phyloP scores from a whole-genome alignment of 2,113 vertebrate species.

The Rissa tridactyla region DNA sequence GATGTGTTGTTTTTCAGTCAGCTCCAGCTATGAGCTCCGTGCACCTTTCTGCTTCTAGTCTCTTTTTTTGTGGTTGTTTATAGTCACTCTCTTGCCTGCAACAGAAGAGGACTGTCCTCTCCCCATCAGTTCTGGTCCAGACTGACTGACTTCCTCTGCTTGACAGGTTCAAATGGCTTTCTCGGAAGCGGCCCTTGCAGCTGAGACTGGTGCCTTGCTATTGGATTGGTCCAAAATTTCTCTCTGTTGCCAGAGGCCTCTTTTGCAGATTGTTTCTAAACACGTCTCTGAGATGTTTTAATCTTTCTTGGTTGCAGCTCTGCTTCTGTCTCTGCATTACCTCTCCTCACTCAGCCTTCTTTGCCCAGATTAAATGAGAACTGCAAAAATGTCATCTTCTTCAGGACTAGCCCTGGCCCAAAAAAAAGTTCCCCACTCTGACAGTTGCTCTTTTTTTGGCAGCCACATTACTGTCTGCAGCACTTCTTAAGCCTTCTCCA shows the following conservation, averaged over 20 bases:
- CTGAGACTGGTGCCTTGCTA: not conserved
- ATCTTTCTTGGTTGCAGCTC: not conserved
- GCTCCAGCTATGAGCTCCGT: not conserved
- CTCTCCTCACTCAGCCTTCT: not conserved
- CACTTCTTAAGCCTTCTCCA: constrained; percentile 5
- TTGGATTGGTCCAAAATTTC: not conserved
- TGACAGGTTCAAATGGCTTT: not conserved
- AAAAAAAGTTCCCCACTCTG: not conserved
- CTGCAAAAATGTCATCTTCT: not conserved
- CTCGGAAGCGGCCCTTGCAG: not conserved
- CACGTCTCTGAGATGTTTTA: not conserved
- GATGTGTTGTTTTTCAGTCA: not conserved
- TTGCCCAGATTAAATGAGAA: constrained; percentile 9
- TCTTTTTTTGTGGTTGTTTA: not conserved
- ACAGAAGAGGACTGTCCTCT: not conserved
- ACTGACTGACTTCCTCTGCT: not conserved
- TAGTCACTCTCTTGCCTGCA: not conserved
- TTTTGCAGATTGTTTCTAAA: constrained; percentile 18
- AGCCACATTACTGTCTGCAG: not conserved
- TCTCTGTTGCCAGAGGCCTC: not conserved
- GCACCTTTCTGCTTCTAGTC: not conserved
- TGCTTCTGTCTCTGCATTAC: not conserved
- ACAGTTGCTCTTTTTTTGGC: constrained; percentile 33
- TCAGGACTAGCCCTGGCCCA: not conserved
- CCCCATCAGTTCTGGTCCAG: not conserved